Evolutionary conservation across 2,113 vertebrate genomes (phyloP), one percentile per base, ranked within the genome.

Genomic region (Alligator mississippiensis): DNA sequence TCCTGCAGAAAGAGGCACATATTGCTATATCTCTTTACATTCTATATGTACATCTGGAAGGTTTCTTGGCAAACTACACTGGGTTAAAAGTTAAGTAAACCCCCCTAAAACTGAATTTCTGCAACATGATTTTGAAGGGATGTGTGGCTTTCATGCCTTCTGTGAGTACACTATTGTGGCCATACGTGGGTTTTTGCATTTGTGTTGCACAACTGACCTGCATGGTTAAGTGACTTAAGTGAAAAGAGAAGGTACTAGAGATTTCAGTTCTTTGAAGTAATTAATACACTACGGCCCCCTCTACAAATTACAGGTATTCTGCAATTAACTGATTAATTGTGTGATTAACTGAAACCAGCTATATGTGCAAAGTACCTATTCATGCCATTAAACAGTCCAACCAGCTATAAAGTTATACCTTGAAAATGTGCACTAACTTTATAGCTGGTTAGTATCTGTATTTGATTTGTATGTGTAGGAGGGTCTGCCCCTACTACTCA

Each of bases 201-300:
- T 38, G 38, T 38, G 38, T 38, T 6, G 38, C 38, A 38, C 7
- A 8, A 38, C 38, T 38, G 38, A 38, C 38, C 38, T 38, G 38
- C 38, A 38, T 5, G 55, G 0, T 18, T 12, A 63, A 22, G 60
- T 0, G 0, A 64, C 4, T 25, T 27, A 63, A 90, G 92, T 55
- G 6, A 61, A 83, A 81, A 16, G n/a, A 87, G 59, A 68, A 70
- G 22, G 11, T 22, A 77, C 82, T 72, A 38, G 24, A 82, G 60
- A 63, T 77, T 84, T 54, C 18, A 77, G 34, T 34, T 55, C 54
- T 79, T 91, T 70, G 81, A 72, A 66, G 68, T 27, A 54, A 87
- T 75, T 34, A 75, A 57, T 34, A 84, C 47, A 47, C 47, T 47
- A 47, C 9, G 47, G 47, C 47, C 47, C 47, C 47, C 47, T 47